phyloP scores from a whole-genome alignment of 2,113 vertebrate genomes.

The Varanus salvator region DNA sequence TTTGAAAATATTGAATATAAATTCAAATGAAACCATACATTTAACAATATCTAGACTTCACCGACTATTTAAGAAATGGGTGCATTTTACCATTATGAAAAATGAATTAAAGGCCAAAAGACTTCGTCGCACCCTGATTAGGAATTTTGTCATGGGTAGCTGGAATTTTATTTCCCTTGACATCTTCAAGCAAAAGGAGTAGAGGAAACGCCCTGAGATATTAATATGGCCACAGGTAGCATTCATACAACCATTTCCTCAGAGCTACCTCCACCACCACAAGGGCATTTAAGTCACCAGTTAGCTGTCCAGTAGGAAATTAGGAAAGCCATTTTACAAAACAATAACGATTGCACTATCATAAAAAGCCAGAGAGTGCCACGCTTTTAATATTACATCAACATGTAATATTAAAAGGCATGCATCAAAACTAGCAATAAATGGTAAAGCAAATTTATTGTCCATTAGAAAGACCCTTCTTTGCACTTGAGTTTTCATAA shows the following conservation, averaged over 20 bases:
- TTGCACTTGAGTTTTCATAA: constrained; percentile 8
- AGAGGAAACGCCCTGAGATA: not conserved
- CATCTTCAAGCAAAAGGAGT: not conserved
- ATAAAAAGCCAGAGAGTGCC: not conserved
- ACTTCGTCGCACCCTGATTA: constrained; percentile 34
- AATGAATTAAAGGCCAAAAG: constrained; percentile 48
- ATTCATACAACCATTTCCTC: not conserved
- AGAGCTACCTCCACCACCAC: not conserved
- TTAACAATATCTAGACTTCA: constrained; percentile 63
- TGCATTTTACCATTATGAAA: constrained; percentile 59
- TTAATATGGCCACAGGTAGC: not conserved
- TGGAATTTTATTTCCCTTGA: not conserved
- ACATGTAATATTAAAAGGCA: not conserved
- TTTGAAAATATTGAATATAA: not conserved
- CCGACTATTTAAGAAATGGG: constrained; percentile 49
- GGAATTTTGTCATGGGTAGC: constrained; percentile 33
- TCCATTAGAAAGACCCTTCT: not conserved
- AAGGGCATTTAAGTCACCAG: not conserved
- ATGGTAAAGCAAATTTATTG: not conserved
- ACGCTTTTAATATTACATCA: not conserved
- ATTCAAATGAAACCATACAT: constrained; percentile 58
- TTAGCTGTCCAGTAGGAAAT: not conserved
- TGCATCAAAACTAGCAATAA: not conserved
- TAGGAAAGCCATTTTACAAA: not conserved
- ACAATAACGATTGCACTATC: not conserved